Evolutionary conservation across 2,113 vertebrate genomes (phyloP).

Genomic region (Colius striatus): DNA sequence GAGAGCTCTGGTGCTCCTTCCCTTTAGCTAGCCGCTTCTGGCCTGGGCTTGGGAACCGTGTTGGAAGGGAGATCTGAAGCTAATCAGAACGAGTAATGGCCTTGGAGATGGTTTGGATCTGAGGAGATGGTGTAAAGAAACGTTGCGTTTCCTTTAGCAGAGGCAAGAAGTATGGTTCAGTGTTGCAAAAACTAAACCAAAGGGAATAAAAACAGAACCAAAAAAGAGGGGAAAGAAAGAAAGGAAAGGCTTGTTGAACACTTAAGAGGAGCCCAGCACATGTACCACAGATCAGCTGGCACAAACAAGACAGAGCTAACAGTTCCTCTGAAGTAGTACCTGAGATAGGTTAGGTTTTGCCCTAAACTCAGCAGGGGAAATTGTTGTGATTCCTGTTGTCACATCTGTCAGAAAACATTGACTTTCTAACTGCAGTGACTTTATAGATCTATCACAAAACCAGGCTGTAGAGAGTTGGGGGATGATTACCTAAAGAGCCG

Average conservation of each 20-base stretch:
- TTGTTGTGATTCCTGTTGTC: not conserved
- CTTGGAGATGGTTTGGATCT: constrained; percentile 32
- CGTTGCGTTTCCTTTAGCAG: constrained; percentile 32
- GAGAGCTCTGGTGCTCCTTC: constrained; percentile 8
- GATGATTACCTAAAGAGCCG: not conserved
- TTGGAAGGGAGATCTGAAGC: constrained; percentile 61
- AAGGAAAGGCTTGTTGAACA: not conserved
- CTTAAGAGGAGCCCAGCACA: not conserved
- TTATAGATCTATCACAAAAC: not conserved
- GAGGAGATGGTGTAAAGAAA: constrained; percentile 16
- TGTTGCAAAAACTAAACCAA: not conserved
- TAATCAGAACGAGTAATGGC: not conserved
- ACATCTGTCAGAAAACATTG: not conserved
- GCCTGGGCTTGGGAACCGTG: constrained; percentile 64
- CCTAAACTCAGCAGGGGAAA: not conserved
- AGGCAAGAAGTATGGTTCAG: constrained; percentile 69
- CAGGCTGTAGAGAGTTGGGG: not conserved
- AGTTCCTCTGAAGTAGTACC: not conserved
- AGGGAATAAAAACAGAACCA: too few relatives aligned
- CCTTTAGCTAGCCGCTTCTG: constrained; percentile 20
- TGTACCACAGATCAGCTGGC: fast-evolving
- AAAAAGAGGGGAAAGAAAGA: fast-evolving
- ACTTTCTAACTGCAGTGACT: not conserved
- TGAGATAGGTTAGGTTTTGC: not conserved
- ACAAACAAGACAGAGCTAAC: not conserved